Percentiles rank a stretch among this genome's conserved stretches.
Evolutionary conservation across 2,888 invertebrate genomes (phyloP).

Genomic region (Bursaphelenchus okinawaensis): DNA sequence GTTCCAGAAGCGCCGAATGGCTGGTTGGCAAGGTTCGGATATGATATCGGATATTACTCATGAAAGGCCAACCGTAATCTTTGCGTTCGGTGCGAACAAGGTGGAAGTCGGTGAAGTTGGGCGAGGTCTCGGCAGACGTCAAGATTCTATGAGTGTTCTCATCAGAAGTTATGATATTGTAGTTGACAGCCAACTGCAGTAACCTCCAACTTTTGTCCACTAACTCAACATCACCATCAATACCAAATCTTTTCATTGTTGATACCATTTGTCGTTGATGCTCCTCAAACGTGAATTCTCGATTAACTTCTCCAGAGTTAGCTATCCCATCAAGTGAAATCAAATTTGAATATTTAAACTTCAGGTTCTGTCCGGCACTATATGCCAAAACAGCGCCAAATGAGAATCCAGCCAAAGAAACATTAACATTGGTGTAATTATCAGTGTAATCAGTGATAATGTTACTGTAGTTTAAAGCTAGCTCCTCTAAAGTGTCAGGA

Average conservation of each 20-base stretch:
- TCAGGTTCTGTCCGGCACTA: slow-evolving; percentile 2
- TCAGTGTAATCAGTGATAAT: background rate
- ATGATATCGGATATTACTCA: background rate
- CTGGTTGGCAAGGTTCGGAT: background rate
- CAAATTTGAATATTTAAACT: slow-evolving; percentile 2
- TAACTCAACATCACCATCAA: background rate
- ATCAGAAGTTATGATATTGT: no score
- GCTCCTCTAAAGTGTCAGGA: slow-evolving; percentile 6
- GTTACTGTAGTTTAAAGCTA: slow-evolving; percentile 15
- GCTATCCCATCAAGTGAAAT: slow-evolving; percentile 19
- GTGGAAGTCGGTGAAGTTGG: background rate
- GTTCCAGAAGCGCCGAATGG: background rate
- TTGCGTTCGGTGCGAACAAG: background rate
- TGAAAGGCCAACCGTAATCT: background rate
- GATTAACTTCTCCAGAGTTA: slow-evolving; percentile 11
- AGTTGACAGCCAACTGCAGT: background rate
- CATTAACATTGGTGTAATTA: background rate
- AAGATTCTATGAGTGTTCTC: no score
- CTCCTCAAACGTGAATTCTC: slow-evolving; percentile 8
- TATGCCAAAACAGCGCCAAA: slow-evolving; percentile 24
- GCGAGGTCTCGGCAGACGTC: no score
- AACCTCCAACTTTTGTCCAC: background rate
- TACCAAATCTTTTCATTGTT: background rate
- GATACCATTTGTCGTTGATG: background rate
- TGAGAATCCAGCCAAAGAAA: slow-evolving; percentile 22